Conservation (phyloP, 2,113 vertebrate genomes). For the Callocephalon fimbriatum region DNA sequence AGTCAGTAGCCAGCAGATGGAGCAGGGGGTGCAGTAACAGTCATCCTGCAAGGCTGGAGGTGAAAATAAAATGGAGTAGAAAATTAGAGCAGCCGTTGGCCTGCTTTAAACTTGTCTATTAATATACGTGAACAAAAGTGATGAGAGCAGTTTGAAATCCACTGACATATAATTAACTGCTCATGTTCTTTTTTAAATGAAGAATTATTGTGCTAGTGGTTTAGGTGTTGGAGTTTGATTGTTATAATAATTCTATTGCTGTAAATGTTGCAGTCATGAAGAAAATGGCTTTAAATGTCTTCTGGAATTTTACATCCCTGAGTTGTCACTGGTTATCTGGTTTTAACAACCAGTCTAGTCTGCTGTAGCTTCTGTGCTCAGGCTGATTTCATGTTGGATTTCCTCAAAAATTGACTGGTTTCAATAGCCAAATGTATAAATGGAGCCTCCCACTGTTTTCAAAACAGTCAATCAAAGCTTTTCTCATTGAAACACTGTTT, state of each 20-base stretch:
- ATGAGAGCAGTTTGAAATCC: background rate
- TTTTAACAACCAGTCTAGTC: background rate
- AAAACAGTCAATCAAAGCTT: background rate
- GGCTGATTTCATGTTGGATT: background rate
- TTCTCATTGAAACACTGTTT: background rate
- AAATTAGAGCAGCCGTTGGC: background rate
- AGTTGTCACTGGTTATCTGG: background rate
- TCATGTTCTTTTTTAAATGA: background rate
- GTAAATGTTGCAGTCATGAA: background rate
- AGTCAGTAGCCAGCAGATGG: slow-evolving; percentile 52
- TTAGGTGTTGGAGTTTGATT: background rate
- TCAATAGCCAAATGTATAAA: background rate
- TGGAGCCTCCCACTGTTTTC: background rate
- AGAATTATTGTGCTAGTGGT: background rate
- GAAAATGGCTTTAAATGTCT: background rate
- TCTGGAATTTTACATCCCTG: background rate
- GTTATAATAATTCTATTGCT: background rate
- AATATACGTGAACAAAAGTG: background rate
- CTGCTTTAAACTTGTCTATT: slow-evolving; percentile 1
- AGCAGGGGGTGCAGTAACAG: background rate
- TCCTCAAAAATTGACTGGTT: background rate
- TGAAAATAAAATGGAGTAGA: background rate
- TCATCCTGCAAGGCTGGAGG: background rate
- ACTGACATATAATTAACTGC: background rate
- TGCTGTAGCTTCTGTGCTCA: background rate